A percentile compares a stretch with the other conserved stretches of the same genome.
phyloP scores from a whole-genome alignment of 2,113 vertebrate genomes.

The Malurus alboscapulatus region DNA sequence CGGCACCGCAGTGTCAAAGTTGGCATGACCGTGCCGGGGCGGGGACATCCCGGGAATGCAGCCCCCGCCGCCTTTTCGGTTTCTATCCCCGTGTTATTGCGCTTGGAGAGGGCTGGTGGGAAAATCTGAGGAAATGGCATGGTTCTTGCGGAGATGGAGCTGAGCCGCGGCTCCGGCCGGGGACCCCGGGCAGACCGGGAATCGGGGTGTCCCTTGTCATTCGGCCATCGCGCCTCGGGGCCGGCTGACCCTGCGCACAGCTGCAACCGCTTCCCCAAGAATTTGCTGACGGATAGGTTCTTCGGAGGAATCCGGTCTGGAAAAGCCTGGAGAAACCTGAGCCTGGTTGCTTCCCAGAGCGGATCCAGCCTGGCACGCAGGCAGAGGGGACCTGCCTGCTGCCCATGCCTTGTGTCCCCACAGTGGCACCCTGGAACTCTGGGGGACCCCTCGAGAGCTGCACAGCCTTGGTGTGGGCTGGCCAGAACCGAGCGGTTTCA shows the following conservation, averaged over 20 bases:
- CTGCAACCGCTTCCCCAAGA: slow-evolving; percentile 25
- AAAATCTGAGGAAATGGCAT: neutral
- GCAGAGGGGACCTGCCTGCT: neutral
- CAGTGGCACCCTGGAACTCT: fast-evolving
- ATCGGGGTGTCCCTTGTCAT: neutral
- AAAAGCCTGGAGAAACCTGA: slow-evolving; percentile 38
- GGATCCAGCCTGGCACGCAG: neutral
- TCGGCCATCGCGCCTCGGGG: neutral
- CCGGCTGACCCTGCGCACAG: neutral
- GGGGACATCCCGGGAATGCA: neutral
- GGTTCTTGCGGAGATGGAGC: neutral
- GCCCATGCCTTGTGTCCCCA: fast-evolving
- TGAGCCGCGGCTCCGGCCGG: neutral
- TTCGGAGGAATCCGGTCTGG: slow-evolving; percentile 2
- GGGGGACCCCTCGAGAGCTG: fast-evolving
- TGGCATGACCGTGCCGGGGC: neutral
- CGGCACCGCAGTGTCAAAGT: neutral
- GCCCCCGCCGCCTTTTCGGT: neutral
- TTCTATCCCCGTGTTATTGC: neutral
- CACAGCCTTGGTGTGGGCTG: neutral
- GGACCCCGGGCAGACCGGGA: too few species aligned
- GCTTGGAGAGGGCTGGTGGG: neutral
- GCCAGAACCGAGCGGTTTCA: fast-evolving
- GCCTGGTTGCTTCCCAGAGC: neutral
- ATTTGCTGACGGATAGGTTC: slow-evolving; percentile 37